Percentiles rank a stretch among this genome's conserved stretches.
These are phyloP conservation scores for Drosophila mayaguana DNA, from an alignment of 2,888 invertebrate species.

Conservation along the genomic window DNA sequence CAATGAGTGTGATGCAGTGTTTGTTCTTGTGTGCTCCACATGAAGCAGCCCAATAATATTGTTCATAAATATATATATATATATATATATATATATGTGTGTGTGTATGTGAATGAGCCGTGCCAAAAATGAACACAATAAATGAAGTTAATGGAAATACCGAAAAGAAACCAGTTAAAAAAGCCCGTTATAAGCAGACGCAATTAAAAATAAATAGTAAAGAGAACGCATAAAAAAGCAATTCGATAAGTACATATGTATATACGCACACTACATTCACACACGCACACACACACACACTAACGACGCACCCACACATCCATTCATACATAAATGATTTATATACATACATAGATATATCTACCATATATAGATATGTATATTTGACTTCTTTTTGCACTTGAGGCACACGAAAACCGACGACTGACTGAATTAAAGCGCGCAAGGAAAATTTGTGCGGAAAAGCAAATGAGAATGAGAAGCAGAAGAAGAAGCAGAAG, in stretches of 20 bases:
- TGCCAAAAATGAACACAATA: constrained; percentile 10
- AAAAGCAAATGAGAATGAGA: constrained; percentile 13
- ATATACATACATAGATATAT: constrained; percentile 12
- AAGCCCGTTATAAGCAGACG: constrained; percentile 15
- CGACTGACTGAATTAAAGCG: constrained; percentile 8
- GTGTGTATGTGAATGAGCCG: constrained; percentile 2
- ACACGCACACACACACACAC: neutral
- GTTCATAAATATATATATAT: constrained; percentile 73
- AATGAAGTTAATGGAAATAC: constrained; percentile 5
- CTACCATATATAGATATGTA: constrained; percentile 11
- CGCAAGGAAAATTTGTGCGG: constrained; percentile 1
- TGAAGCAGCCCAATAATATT: constrained; percentile 70
- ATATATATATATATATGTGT: neutral
- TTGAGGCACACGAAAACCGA: constrained; percentile 36
- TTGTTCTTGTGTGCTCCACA: constrained; percentile 42
- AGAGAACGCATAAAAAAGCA: constrained; percentile 4
- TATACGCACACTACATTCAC: neutral
- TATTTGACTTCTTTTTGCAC: constrained; percentile 68
- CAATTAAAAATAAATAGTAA: constrained; percentile 7
- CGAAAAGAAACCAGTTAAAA: constrained; percentile 11
- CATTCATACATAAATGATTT: neutral
- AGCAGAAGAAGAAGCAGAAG: constrained; percentile 1
- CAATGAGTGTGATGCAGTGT: constrained; percentile 29
- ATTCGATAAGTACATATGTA: constrained; percentile 17
- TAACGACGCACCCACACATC: neutral